Evolutionary conservation across 2,888 invertebrate genomes (phyloP), one percentile per base, ranked within the genome.

Genomic region (Sepioteuthis lessoniana): DNA sequence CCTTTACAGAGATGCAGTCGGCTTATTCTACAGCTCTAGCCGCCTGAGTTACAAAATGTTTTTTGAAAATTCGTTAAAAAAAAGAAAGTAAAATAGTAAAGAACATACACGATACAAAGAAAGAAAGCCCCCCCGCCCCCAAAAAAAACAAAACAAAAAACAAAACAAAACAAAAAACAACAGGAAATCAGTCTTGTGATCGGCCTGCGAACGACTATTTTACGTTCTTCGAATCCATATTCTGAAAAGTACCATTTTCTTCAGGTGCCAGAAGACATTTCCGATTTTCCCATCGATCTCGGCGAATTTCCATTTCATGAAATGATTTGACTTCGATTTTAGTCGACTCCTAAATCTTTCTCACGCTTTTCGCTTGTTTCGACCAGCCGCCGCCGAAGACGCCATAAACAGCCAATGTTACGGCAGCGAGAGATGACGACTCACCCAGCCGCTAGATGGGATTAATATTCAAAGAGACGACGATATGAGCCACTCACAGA

Each of bases 201-300:
- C 76, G n/a, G 10, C 3, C 3, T 7, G 13, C 4, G n/a, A 76
- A 76, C n/a, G 76, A 76, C n/a, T 10, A 76, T 76, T 76, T n/a
- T n/a, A n/a, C 76, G 76, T 76, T 76, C 76, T n/a, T 10, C 3
- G n/a, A 76, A 76, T 76, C 76, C 76, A 76, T 76, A 76, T 76
- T 76, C n/a, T 76, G 10, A n/a, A 76, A 76, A 76, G 76, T 76
- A 8, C 76, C 76, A 76, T 76, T 76, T 55, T 76, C 76, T 76
- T 76, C 76, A 76, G n/a, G 76, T 76, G 76, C 76, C 76, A 35
- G n/a, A 76, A 76, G n/a, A 76, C 76, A 76, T n/a, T 76, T 76
- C 76, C 76, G 76, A 76, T 76, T 76, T 76, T n/a, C 76, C n/a
- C n/a, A 76, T 76, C 76, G 76, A 76, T 76, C 76, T 76, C n/a